Percentiles rank a stretch among this genome's conserved stretches.
These are phyloP conservation scores for Pan troglodytes DNA, from an alignment of 2,113 vertebrate genomes.

Conservation along the genomic window NHGRI_mPanTro3-v2.1_pri NC_072401.2:21872501-21873000, in stretches of 20 bases:
- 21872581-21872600: background rate
- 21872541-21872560: background rate
- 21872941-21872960: background rate
- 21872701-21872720: background rate
- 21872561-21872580: background rate
- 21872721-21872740: background rate
- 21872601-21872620: background rate
- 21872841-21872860: background rate
- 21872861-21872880: conserved; percentile 3
- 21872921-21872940: background rate
- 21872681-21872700: background rate
- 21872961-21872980: background rate
- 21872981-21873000: background rate
- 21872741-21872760: background rate
- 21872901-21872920: conserved; percentile 41
- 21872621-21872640: background rate
- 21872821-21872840: background rate
- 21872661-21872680: background rate
- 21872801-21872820: background rate
- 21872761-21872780: background rate
- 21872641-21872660: background rate
- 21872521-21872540: background rate
- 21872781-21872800: background rate
- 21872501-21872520: background rate
- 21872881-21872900: background rate